Evolutionary conservation across 92 coral and sea anemone genomes (phyloP), one percentile per base, ranked within the genome.

Genomic region (Bergia sp.): DNA sequence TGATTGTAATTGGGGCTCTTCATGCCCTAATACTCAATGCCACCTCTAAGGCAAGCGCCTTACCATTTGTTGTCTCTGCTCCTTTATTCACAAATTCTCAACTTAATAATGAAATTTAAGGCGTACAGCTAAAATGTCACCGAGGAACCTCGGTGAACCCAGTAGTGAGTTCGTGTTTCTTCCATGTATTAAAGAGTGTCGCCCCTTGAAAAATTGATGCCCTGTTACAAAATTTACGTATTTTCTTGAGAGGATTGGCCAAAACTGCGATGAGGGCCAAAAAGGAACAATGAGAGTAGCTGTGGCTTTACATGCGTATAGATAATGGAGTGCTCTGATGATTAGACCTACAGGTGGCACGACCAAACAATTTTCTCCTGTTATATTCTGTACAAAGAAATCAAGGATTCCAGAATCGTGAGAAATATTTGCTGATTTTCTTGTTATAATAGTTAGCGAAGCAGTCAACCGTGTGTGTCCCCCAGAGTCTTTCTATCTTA

Each of bases 241-340:
- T 16, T 73, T 36, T 45, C 55, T 75, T 20, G 58, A 18, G 3
- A 57, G 66, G 2, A 86, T 3, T 18, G 49, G 90, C 86, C 87
- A 86, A 75, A 81, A 86, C 10, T 57, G 82, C 67, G 91, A 65
- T 10, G 93, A 91, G 42, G 91, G 93, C 93, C 93, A 91, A 87
- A 91, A 82, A 7, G 91, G 91, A 8, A 88, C 91, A 12, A 91
- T 90, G 57, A 91, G 36, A 15, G 91, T 87, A 41, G 79, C 88
- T 6, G 40, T 36, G 6, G 91, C 88, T 38, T 73, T 75, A 55
- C 79, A 50, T 16, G 38, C 37, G 77, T 43, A 29, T 3, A 92
- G 45, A 86, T 89, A 85, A 74, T 92, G 73, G 74, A 92, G 10
- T 15, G 77, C 91, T 85, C 90, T 20, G 38, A 64, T 58, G 55